phyloP scores from a whole-genome alignment of 1,140 invertebrate species.

The Megathymus violae region DNA sequence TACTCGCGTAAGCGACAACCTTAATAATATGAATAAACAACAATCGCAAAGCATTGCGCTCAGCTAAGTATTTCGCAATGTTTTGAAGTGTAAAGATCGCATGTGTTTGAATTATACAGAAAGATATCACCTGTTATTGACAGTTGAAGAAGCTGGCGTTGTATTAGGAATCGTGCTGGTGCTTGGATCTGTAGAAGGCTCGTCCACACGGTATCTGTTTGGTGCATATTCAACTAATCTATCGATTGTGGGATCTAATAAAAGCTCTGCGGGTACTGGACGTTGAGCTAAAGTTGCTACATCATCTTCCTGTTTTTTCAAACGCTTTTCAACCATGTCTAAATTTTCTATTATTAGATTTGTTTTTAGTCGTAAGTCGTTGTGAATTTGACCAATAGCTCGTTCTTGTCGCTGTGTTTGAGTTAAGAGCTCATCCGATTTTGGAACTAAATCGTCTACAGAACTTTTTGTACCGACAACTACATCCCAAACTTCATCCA shows the following conservation, averaged over 20 bases:
- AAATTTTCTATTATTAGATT: conserved; percentile 95
- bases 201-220: conserved; percentile 84
- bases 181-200: conserved; percentile 67
- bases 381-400: conserved; percentile 94
- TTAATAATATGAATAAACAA: conserved; percentile 10
- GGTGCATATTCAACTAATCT: conserved; percentile 90
- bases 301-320: conserved; percentile 93
- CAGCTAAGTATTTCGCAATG: conserved; percentile 38
- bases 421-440: conserved; percentile 92
- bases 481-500: conserved; percentile 95
- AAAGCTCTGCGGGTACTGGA: conserved; percentile 88
- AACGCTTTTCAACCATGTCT: conserved; percentile 91
- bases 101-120: conserved; percentile 49
- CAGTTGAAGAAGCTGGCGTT: conserved; percentile 51
- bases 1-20: background rate
- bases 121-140: conserved; percentile 72
- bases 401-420: conserved; percentile 94
- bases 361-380: conserved; percentile 91
- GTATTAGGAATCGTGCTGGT: conserved; percentile 73
- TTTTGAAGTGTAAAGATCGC: conserved; percentile 22
- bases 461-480: conserved; percentile 94
- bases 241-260: conserved; percentile 91
- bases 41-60: conserved; percentile 35
- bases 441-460: conserved; percentile 92
- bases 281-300: conserved; percentile 88